Evolutionary conservation across 2,888 invertebrate species (phyloP), one percentile per base, ranked within the genome.

Genomic region (Cerastis leucographa): DNA sequence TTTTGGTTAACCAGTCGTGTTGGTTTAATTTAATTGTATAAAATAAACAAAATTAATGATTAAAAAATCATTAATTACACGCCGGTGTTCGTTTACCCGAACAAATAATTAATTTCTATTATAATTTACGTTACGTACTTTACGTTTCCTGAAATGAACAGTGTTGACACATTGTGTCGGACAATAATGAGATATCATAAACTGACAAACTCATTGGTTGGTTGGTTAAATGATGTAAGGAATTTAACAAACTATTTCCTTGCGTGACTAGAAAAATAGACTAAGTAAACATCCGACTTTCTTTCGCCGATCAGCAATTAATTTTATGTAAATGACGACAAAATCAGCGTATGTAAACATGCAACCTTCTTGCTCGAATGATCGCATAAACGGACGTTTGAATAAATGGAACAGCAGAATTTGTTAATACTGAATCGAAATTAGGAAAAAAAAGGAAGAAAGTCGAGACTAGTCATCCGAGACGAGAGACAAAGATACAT

Each of bases 391-490:
- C 81, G 88, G 79, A 80, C 44, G 59, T 78, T 56, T 87, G 68
- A 87, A 87, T 87, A n/a, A n/a, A 78, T 76, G 59, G 40, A 76
- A 29, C 62, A 51, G 2, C 11, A n/a, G 42, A 67, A 77, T 80
- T 76, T 35, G 70, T 62, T 40, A 62, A 61, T 40, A 64, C 42
- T 68, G 64, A 62, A 71, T 83, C 74, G 78, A 85, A 73, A 84
- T 81, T 4, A 14, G 59, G 22, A 61, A 72, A 85, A 85, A 81
- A 54, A 12, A 8, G 4, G 14, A 78, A 59, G 89, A 89, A 90
- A 91, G 91, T 87, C 76, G 49, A 35, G 59, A 61, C 74, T 80
- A 86, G 35, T 87, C 80, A 86, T 80, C 87, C 85, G 75, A 68
- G n/a, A 80, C 86, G 35, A 46, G 14, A 62, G 25, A 70, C 77